Evolutionary conservation across 2,888 invertebrate genomes (phyloP), one percentile per base, ranked within the genome.

Genomic region (Invenusta paracnida): DNA sequence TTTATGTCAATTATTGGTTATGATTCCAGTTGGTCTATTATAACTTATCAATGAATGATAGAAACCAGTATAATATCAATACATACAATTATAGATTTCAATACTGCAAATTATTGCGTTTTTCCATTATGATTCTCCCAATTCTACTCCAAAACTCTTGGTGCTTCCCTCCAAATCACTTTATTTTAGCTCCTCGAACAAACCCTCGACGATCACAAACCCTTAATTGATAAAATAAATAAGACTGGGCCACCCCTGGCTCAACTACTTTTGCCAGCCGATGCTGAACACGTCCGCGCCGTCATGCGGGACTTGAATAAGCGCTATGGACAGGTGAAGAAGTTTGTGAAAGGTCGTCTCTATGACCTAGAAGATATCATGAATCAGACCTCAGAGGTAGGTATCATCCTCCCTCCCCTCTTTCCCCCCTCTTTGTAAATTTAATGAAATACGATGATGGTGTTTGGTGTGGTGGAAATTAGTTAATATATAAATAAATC

Each of bases 201-300:
- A 11, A 66, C 84, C 67, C 73, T 48, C 67, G 84, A 84, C 13
- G 84, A 84, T 29, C 67, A 84, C 66, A 84, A 84, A 84, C 83
- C 98, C 0, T 92, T 97, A 67, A 94, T 99, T 0, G 98, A 98
- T 91, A 96, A 97, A 91, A 93, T 99, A 85, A 96, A 96, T 91
- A 98, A 98, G 92, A 97, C 97, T 0, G 97, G 97, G 0, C 95
- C 95, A 89, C 97, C 97, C 0, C 93, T 99, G 17, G 94, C 95
- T 17, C 94, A 94, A 83, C 93, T 98, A 29, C 89, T 90, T 1
- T 28, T 73, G 0, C 23, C 29, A 13, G 67, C 13, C 25, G 87
- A 86, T 5, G 86, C 87, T 29, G 30, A 48, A 0, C 23, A 30
- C 25, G 83, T 85, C 0, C 30, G 31, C 17, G 30, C 29, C 11